Percentiles rank a stretch among this genome's conserved stretches.
These are phyloP conservation scores for Sebastes iracundus DNA, from an alignment of 2,797 vertebrate species.

Conservation along the genomic window DNA sequence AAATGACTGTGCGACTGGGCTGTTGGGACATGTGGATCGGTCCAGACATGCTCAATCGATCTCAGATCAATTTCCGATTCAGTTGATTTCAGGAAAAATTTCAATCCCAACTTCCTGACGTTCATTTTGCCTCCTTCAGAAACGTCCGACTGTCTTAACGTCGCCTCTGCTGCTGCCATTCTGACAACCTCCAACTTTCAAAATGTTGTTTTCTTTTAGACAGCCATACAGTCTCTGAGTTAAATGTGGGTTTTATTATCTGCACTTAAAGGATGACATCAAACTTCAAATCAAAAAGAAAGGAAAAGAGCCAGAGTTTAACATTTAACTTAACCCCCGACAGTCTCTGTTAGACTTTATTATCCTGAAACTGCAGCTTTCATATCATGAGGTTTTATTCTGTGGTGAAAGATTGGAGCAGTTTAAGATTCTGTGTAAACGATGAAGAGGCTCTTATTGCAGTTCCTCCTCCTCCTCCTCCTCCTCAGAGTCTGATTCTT, in stretches of 20 bases:
- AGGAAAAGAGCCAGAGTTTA: not conserved
- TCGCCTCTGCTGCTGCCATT: not conserved
- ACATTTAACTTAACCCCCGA: not conserved
- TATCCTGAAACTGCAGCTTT: not conserved
- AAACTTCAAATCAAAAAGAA: not conserved
- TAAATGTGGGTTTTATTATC: not conserved
- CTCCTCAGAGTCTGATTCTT: not conserved
- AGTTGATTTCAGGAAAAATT: not conserved
- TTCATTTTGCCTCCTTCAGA: slow-evolving; percentile 28
- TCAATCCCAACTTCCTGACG: not conserved
- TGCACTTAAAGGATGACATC: not conserved
- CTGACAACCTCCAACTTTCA: not conserved
- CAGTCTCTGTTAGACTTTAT: not conserved
- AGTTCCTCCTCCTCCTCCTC: not conserved
- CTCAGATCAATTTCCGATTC: not conserved
- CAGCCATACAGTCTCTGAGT: not conserved
- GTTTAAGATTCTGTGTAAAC: not conserved
- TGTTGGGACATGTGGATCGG: not conserved
- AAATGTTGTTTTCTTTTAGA: not conserved
- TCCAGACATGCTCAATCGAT: not conserved
- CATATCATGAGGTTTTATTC: too few relatives aligned
- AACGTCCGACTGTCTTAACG: not conserved
- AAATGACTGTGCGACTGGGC: too few relatives aligned
- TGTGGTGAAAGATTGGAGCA: too few relatives aligned
- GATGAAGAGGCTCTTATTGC: not conserved